phyloP scores from a whole-genome alignment of 2,797 vertebrate species.

The Trachops cirrhosus region DNA sequence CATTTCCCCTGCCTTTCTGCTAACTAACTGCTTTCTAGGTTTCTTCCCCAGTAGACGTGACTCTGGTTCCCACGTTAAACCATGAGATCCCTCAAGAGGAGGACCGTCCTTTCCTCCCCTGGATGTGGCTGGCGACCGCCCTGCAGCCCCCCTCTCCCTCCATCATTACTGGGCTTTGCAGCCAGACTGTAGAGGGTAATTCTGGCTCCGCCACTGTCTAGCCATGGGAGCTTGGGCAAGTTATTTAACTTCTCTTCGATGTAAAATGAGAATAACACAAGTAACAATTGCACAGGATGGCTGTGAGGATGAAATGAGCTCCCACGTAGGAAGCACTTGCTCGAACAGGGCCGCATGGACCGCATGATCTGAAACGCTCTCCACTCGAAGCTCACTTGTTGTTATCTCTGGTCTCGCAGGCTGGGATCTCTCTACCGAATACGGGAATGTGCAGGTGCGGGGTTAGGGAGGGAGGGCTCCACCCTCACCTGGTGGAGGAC shows the following conservation, averaged over 20 bases:
- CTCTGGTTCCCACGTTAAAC: neutral
- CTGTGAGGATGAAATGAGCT: neutral
- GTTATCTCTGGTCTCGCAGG: neutral
- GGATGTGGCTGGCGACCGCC: no score
- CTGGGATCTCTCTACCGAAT: neutral
- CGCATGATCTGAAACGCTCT: neutral
- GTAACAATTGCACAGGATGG: neutral
- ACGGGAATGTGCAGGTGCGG: accelerated
- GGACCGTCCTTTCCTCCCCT: neutral
- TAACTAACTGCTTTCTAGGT: neutral
- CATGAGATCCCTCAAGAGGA: neutral
- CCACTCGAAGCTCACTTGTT: neutral
- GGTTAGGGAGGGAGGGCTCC: neutral
- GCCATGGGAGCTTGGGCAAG: neutral
- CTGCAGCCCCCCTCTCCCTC: no score
- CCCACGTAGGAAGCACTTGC: neutral
- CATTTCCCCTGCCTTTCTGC: neutral
- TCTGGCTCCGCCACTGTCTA: neutral
- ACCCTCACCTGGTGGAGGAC: slow-evolving; percentile 93
- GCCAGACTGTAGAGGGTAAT: neutral
- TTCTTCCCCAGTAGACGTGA: neutral
- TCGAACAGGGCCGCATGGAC: neutral
- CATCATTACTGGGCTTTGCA: neutral
- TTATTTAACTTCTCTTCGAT: neutral
- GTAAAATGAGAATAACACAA: neutral